Conservation (phyloP, 2,888 invertebrate genomes). For the Tetropium fuscum region DNA sequence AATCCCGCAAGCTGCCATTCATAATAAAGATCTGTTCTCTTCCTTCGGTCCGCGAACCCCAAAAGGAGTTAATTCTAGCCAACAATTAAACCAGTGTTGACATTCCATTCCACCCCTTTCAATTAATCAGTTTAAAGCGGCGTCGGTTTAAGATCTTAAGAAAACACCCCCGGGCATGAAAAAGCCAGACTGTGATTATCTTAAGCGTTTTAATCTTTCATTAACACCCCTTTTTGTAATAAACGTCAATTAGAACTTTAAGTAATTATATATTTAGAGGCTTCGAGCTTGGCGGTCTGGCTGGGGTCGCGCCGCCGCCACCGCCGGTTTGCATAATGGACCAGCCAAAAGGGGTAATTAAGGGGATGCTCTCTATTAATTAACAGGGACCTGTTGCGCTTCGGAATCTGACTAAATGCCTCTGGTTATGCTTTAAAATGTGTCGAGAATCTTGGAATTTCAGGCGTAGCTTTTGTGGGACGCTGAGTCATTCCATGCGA, state of each 20-base stretch:
- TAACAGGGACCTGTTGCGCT: slow-evolving; percentile 64
- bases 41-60: slow-evolving; percentile 30
- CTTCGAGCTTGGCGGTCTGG: slow-evolving; percentile 36
- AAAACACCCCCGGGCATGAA: slow-evolving; percentile 58
- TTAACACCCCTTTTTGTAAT: slow-evolving; percentile 65
- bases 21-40: slow-evolving; percentile 41
- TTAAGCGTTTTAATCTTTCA: slow-evolving; percentile 62
- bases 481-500: not conserved
- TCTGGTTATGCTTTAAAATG: slow-evolving; percentile 44
- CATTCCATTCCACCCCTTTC: slow-evolving; percentile 58
- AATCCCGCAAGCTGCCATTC: slow-evolving; percentile 37
- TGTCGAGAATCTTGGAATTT: slow-evolving; percentile 30
- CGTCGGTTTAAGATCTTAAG: slow-evolving; percentile 56
- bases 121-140: slow-evolving; percentile 59
- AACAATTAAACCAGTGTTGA: slow-evolving; percentile 58
- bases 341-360: slow-evolving; percentile 66
- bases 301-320: slow-evolving; percentile 41
- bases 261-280: slow-evolving; percentile 65
- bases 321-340: slow-evolving; percentile 64
- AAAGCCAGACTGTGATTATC: slow-evolving; percentile 58
- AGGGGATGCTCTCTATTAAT: slow-evolving; percentile 66
- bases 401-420: slow-evolving; percentile 53
- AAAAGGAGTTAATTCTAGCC: slow-evolving; percentile 38
- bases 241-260: slow-evolving; percentile 65
- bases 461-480: slow-evolving; percentile 11